Evolutionary conservation across 1,140 invertebrate species (phyloP), one percentile per base, ranked within the genome.

Genomic region (Drosophila biarmipes): DNA sequence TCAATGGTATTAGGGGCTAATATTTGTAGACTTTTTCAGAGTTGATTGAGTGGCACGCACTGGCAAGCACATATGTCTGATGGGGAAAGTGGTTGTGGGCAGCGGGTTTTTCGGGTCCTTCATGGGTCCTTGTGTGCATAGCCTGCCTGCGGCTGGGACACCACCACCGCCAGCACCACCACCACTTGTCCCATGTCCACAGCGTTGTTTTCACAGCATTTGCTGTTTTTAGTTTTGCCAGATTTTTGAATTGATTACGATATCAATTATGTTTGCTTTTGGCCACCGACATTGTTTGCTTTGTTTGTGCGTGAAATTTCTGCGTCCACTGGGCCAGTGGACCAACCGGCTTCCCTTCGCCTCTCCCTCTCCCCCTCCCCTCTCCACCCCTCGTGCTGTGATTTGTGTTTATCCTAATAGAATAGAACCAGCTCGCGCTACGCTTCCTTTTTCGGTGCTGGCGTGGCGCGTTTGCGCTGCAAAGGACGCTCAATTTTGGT

Each of bases 1-100:
- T 90, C 87, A 90, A 84, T 90, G 87, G 87, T 80, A 90, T 90
- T 90, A 90, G 82, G 79, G 87, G 78, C 87, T 90, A 90, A 90
- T 90, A 90, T 90, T 90, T 90, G 82, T 90, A 89, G 78, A 90
- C 76, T 89, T 89, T 89, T 89, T 89, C 80, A 79, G 84, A 89
- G 84, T 89, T 89, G 84, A 89, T 89, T 89, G 84, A 89, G 84
- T 89, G 84, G 84, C 84, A 87, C 82, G 84, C 82, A 87, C 81
- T 75, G 82, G 68, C 84, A 78, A 89, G 75, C 62, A 68, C 61
- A 79, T 84, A 59, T 74, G 76, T 78, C 56, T 55, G 54, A 55
- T 71, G 29, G 62, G 34, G 38, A 51, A 67, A 53, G 63, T 69
- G 48, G 67, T 71, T 69, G 55, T 24, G 45, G 58, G 73, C n/a